Base-by-base conservation (phyloP, 2,888 invertebrate species). In the Andrena minutula region DNA sequence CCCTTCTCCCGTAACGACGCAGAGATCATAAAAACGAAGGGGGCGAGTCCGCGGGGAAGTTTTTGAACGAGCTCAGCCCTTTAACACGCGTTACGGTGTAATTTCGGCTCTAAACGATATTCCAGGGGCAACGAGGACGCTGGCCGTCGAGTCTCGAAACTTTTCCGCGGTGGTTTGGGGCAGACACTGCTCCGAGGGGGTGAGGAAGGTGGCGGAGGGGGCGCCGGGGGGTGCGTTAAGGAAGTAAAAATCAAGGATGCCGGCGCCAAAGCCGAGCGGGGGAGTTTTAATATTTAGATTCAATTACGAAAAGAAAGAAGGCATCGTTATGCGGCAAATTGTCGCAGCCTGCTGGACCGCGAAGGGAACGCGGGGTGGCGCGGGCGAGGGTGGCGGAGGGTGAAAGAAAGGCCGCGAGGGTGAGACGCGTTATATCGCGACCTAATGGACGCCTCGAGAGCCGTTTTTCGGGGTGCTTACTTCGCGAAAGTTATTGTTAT, bases 231-330 rank as follows among this genome's bases (percentile, higher is more conserved):
- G 56, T 65, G 76, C 71, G 82, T 76, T 84, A 86, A 88, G 87
- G 88, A 75, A 75, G 75, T 60, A 70, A 82, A 75, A 84, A 79
- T 90, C 87, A 89, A 90, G 91, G 87, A 87, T 83, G 75, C 32
- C 60, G 89, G 87, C 89, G 91, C 89, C 89, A 89, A 86, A 85
- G 86, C 86, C 88, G 41, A 81, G 61, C 82, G 69, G 70, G 72
- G 76, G 86, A 32, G 73, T 84, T 92, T 92, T 92, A 92, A 92
- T 92, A 93, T 93, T 93, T 92, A 92, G 91, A 92, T 92, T 92
- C 92, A 92, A 92, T 92, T 92, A 92, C 89, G 89, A 79, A 82
- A 86, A 89, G 88, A 88, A 87, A 88, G 86, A 87, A 88, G 87
- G 86, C 87, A 88, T 90, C 90, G 91, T 91, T 91, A 92, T 91